These are phyloP conservation scores for Drosophila meridiana DNA, from an alignment of 2,888 invertebrate species.

Conservation along the genomic window DNA sequence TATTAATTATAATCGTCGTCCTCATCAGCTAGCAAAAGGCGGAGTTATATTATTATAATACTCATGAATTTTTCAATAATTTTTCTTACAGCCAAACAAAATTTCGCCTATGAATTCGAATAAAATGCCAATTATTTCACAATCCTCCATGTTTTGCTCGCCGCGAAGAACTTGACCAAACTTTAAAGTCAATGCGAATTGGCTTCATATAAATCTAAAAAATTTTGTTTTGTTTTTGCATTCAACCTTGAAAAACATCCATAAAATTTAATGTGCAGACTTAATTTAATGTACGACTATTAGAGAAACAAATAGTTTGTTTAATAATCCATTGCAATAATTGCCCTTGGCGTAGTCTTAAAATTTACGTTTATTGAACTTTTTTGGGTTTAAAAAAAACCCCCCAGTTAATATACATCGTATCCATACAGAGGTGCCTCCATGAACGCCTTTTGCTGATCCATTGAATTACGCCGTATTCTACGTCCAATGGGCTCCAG, in stretches of 20 bases:
- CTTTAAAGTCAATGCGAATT: neutral
- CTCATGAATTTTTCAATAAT: neutral
- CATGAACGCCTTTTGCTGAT: conserved; percentile 90
- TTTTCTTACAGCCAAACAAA: conserved; percentile 64
- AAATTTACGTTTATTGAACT: conserved; percentile 42
- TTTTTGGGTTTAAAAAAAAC: neutral
- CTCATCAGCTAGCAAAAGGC: conserved; percentile 25
- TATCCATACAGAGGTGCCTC: conserved; percentile 93
- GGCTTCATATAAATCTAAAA: conserved; percentile 42
- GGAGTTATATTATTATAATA: neutral
- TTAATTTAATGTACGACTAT: conserved; percentile 43
- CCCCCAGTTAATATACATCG: conserved; percentile 84
- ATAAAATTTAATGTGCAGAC: conserved; percentile 25
- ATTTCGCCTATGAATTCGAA: conserved; percentile 60
- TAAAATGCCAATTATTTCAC: conserved; percentile 67
- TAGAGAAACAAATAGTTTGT: conserved; percentile 12
- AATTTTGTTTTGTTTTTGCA: neutral
- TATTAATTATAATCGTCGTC: conserved; percentile 22
- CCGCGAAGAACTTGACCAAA: conserved; percentile 25
- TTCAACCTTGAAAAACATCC: conserved; percentile 39
- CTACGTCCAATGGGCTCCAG: conserved; percentile 95
- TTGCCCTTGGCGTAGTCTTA: conserved; percentile 25
- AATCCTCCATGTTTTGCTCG: conserved; percentile 61
- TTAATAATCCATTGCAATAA: conserved; percentile 34
- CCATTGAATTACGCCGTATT: conserved; percentile 90